Percentiles rank a stretch among this genome's conserved stretches.
phyloP scores from a whole-genome alignment of 2,797 vertebrate species.

The Denticeps clupeoides region DNA sequence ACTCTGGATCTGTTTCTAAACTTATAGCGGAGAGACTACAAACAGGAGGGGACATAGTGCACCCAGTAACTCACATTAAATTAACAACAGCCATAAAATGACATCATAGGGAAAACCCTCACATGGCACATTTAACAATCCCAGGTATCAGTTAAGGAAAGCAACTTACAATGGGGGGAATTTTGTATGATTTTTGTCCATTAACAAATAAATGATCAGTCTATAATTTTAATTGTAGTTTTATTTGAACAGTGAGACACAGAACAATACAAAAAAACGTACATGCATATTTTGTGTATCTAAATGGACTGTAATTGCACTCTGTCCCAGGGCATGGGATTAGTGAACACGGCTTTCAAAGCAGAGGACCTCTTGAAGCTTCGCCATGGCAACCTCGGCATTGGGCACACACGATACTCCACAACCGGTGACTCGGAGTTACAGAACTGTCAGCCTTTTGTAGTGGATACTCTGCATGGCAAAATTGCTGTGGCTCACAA shows the following conservation, averaged over 20 bases:
- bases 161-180: no score
- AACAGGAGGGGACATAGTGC: no score
- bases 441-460: conserved; percentile 97
- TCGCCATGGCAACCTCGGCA: conserved; percentile 84
- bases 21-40: no score
- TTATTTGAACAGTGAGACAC: not conserved
- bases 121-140: no score
- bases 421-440: conserved; percentile 88
- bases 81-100: no score
- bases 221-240: not conserved
- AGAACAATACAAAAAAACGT: no score
- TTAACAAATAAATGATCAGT: not conserved
- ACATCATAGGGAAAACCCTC: no score
- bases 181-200: not conserved
- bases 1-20: no score
- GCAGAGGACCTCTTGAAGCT: conserved; percentile 84
- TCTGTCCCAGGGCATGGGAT: conserved; percentile 81
- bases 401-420: conserved; percentile 92
- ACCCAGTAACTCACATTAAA: no score
- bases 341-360: conserved; percentile 81
- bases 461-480: conserved; percentile 93
- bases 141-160: no score
- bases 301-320: no score
- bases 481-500: conserved; percentile 96
- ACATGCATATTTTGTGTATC: not conserved